These are phyloP conservation scores for Paradoxurus hermaphroditus DNA, from an alignment of 2,113 vertebrate species.

Conservation along the genomic window DNA sequence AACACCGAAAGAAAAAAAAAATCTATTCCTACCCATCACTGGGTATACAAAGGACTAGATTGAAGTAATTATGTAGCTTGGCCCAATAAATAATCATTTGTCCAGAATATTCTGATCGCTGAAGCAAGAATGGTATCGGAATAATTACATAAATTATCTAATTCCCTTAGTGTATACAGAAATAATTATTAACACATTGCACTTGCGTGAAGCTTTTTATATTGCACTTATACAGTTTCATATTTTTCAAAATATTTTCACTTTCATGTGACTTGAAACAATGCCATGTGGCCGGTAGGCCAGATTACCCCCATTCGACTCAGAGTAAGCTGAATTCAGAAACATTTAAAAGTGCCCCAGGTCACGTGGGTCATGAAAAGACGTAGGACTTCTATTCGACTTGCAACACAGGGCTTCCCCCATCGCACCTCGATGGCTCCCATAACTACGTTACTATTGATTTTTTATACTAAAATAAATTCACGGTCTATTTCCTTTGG, in stretches of 20 bases:
- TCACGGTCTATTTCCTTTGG: slow-evolving; percentile 55
- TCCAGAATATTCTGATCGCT: not conserved
- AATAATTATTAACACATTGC: not conserved
- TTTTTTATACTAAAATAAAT: slow-evolving; percentile 59
- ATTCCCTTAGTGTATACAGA: not conserved
- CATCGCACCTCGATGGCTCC: slow-evolving; percentile 6
- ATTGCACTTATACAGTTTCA: not conserved
- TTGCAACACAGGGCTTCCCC: not conserved
- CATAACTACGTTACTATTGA: slow-evolving; percentile 37
- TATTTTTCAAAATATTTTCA: slow-evolving; percentile 21
- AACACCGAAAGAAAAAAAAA: not conserved
- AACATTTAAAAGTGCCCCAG: not conserved
- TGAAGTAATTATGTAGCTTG: not conserved
- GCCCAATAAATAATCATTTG: not conserved
- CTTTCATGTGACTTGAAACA: not conserved
- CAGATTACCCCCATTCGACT: not conserved
- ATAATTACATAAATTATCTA: not conserved
- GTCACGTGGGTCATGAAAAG: not conserved
- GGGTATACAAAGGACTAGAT: not conserved
- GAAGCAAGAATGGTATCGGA: not conserved
- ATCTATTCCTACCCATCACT: not conserved
- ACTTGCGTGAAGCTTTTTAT: not conserved
- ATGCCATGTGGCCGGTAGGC: not conserved
- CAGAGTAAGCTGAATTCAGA: not conserved
- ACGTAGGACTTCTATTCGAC: not conserved